Percentiles rank a stretch among this genome's conserved stretches.
These are phyloP conservation scores for Sipha flava DNA, from an alignment of 1,140 invertebrate genomes.

Conservation along the genomic window DNA sequence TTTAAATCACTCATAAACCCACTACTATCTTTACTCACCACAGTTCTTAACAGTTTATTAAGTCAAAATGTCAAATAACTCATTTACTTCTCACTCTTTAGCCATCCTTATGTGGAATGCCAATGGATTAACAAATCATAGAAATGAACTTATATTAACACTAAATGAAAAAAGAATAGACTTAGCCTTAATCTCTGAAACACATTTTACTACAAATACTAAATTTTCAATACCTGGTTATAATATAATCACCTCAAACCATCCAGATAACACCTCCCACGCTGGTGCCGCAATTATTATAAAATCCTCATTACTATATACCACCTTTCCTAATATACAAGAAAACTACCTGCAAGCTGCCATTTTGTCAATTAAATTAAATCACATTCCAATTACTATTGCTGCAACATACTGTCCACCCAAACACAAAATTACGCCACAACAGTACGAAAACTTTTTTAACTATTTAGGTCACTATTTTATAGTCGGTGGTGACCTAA, in stretches of 20 bases:
- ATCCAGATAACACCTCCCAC: conserved; percentile 9
- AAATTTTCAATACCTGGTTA: conserved; percentile 33
- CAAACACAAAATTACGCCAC: background rate
- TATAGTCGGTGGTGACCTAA: conserved; percentile 13
- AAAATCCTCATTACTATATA: background rate
- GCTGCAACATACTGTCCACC: no score
- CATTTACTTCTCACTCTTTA: background rate
- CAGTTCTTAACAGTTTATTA: background rate
- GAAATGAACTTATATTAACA: conserved; percentile 34
- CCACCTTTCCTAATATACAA: background rate
- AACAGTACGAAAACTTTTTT: conserved; percentile 1
- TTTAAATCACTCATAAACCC: conserved; percentile 9
- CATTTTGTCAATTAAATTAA: background rate
- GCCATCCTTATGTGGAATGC: conserved; percentile 34
- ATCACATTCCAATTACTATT: background rate
- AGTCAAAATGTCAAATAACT: background rate
- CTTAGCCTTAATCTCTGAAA: no score
- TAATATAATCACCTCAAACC: background rate
- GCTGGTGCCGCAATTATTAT: conserved; percentile 25
- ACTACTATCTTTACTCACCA: background rate
- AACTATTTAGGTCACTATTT: background rate
- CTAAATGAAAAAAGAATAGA: conserved; percentile 36
- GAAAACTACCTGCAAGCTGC: conserved; percentile 14
- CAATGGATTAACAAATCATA: conserved; percentile 35
- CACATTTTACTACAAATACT: no score